These are phyloP conservation scores for Podocnemis expansa DNA, from an alignment of 2,113 vertebrate species.

Conservation along the genomic window DNA sequence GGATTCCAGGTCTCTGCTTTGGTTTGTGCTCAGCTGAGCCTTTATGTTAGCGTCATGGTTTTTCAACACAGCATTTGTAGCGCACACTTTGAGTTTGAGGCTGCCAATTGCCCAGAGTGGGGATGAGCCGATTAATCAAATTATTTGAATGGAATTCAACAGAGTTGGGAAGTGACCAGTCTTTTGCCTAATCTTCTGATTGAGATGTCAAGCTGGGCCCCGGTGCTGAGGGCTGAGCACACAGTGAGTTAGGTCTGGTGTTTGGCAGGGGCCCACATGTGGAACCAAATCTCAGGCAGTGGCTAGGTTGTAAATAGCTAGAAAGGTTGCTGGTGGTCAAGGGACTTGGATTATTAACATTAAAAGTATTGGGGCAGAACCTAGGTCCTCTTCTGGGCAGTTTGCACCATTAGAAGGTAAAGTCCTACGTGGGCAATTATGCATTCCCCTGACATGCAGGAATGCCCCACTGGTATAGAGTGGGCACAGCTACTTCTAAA, in stretches of 20 bases:
- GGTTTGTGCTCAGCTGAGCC: slow-evolving; percentile 60
- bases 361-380: neutral
- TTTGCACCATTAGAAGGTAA: neutral
- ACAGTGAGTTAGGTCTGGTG: neutral
- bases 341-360: neutral
- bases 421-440: neutral
- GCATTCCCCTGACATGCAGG: neutral
- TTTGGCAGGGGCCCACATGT: neutral
- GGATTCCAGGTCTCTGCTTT: neutral
- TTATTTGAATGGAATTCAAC: slow-evolving; percentile 47
- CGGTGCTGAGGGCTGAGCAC: neutral
- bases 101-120: slow-evolving; percentile 31
- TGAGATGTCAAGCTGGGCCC: slow-evolving; percentile 49
- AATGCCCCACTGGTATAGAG: rapidly evolving
- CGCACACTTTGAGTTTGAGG: slow-evolving; percentile 40
- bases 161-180: slow-evolving; percentile 58
- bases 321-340: neutral
- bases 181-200: slow-evolving; percentile 44
- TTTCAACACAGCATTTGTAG: slow-evolving; percentile 1
- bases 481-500: neutral
- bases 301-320: neutral
- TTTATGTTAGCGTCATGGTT: slow-evolving; percentile 41
- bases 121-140: slow-evolving; percentile 64
- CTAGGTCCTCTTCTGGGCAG: neutral
- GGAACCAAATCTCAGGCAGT: neutral